These are phyloP conservation scores for Chloroceryle inda DNA, from an alignment of 2,797 vertebrate species.

Conservation along the genomic window DNA sequence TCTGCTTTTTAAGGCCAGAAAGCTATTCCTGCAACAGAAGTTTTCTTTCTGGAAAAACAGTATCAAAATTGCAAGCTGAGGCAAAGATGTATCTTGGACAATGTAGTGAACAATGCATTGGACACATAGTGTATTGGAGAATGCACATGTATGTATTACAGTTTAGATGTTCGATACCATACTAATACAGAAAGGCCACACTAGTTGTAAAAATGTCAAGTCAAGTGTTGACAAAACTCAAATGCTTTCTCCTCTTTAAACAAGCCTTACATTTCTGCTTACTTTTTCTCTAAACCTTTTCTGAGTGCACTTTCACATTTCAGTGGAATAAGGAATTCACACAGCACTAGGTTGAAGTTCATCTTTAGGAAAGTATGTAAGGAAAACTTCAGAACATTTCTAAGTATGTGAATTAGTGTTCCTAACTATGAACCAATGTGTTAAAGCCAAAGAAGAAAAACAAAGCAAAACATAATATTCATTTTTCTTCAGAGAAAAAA, in stretches of 20 bases:
- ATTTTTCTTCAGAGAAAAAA: slow-evolving; percentile 45
- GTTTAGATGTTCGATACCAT: not conserved
- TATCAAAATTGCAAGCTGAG: not conserved
- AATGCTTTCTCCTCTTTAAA: not conserved
- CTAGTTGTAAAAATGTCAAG: not conserved
- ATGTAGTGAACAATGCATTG: not conserved
- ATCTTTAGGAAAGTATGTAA: not conserved
- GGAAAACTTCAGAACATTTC: slow-evolving; percentile 46
- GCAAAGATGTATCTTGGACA: not conserved
- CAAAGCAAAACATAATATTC: not conserved
- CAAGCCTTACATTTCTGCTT: not conserved
- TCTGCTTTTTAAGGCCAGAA: not conserved
- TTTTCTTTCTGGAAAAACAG: not conserved
- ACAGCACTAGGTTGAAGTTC: slow-evolving; percentile 28
- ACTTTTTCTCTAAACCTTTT: not conserved
- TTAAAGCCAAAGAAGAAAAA: not conserved
- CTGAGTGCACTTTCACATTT: slow-evolving; percentile 22
- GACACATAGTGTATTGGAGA: not conserved
- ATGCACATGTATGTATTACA: not conserved
- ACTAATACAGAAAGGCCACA: not conserved
- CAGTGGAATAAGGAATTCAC: slow-evolving; percentile 28
- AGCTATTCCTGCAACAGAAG: not conserved
- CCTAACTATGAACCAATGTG: slow-evolving; percentile 16
- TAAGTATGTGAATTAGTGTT: slow-evolving; percentile 27
- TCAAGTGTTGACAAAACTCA: not conserved